phyloP scores from a whole-genome alignment of 2,888 invertebrate genomes.

The Pseudococcus viburni region DNA sequence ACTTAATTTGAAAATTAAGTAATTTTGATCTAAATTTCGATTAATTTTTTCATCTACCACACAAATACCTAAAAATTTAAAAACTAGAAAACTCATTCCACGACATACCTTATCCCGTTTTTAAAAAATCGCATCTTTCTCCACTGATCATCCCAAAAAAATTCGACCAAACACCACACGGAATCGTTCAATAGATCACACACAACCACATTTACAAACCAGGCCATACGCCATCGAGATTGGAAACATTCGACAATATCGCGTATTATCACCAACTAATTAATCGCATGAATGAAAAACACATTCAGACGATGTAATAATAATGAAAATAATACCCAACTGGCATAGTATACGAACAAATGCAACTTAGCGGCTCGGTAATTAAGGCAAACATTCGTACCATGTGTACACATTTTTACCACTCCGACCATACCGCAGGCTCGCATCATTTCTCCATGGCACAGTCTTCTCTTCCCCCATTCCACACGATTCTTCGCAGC shows the following conservation, averaged over 20 bases:
- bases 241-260: not conserved
- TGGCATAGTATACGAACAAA: not conserved
- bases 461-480: not conserved
- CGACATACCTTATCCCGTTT: no score
- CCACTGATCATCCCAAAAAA: no score
- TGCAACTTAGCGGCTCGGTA: not conserved
- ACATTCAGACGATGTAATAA: constrained; percentile 40
- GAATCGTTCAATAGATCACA: not conserved
- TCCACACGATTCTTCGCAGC: not conserved
- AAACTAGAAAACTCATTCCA: no score
- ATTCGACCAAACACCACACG: not conserved
- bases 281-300: constrained; percentile 53
- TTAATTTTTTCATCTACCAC: no score
- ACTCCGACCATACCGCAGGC: not conserved
- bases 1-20: no score
- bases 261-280: constrained; percentile 13
- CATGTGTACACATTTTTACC: constrained; percentile 48
- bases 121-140: no score
- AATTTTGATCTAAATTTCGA: no score
- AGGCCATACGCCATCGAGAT: not conserved
- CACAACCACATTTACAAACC: not conserved
- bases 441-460: not conserved
- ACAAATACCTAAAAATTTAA: no score
- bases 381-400: constrained; percentile 44
- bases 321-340: not conserved